Percentiles rank a stretch among this genome's conserved stretches.
Evolutionary conservation across 92 coral and sea anemone genomes (phyloP).

Genomic region (Meandrina meandrites): DNA sequence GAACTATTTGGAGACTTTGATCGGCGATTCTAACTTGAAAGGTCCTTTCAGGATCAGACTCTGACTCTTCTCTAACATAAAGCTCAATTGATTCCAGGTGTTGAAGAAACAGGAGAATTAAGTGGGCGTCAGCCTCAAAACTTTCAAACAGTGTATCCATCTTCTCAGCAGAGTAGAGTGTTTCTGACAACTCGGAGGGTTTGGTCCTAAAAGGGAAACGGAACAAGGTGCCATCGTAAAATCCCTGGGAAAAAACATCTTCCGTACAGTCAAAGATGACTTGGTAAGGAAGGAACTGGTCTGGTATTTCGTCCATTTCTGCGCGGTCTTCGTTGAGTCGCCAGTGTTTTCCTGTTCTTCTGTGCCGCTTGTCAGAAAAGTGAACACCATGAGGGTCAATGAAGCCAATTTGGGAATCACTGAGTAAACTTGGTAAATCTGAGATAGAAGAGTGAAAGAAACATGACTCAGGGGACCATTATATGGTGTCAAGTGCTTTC

Average conservation of each 20-base stretch:
- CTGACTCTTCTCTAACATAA: slow-evolving; percentile 41
- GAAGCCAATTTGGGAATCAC: slow-evolving; percentile 63
- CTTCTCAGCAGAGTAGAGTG: slow-evolving; percentile 67
- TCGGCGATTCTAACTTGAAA: slow-evolving; percentile 68
- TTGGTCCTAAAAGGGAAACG: slow-evolving; percentile 74
- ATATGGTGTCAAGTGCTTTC: too few relatives aligned
- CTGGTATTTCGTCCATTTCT: slow-evolving; percentile 21
- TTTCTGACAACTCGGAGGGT: slow-evolving; percentile 63
- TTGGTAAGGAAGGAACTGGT: neutral
- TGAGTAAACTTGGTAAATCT: slow-evolving; percentile 85
- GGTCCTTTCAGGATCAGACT: slow-evolving; percentile 32
- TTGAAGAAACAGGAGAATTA: slow-evolving; percentile 65
- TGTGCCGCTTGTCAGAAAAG: slow-evolving; percentile 42
- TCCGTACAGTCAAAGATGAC: slow-evolving; percentile 15
- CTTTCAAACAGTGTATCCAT: slow-evolving; percentile 56
- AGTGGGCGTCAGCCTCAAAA: slow-evolving; percentile 62
- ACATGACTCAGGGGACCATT: too few relatives aligned
- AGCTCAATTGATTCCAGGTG: slow-evolving; percentile 63
- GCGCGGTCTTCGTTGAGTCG: slow-evolving; percentile 18
- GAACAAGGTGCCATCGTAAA: slow-evolving; percentile 65
- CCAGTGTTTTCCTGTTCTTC: slow-evolving; percentile 60
- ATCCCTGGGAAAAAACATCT: slow-evolving; percentile 30
- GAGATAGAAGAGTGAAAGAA: neutral
- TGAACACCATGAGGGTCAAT: slow-evolving; percentile 82
- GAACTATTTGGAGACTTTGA: slow-evolving; percentile 46